phyloP scores from a whole-genome alignment of 2,888 invertebrate genomes.

The Spisula subtruncata region DNA sequence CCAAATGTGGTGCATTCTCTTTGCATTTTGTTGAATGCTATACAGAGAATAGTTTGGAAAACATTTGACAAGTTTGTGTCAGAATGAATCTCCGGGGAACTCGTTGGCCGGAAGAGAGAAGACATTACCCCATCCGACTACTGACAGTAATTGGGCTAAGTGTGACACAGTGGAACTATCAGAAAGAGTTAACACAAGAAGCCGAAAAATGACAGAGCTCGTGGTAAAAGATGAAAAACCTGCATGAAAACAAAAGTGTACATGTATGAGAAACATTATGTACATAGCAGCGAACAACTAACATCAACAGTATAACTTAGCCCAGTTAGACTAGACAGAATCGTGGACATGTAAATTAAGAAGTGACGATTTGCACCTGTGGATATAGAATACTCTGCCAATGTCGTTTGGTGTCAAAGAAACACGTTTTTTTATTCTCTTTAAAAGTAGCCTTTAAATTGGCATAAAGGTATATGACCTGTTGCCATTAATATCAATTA shows the following conservation, averaged over 20 bases:
- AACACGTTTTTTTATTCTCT: too few species aligned
- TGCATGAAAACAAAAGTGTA: neutral
- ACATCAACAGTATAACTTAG: neutral
- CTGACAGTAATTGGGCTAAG: slow-evolving; percentile 14
- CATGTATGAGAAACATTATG: neutral
- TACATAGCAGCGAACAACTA: neutral
- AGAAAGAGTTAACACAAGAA: neutral
- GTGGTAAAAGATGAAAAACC: neutral
- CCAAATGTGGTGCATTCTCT: neutral
- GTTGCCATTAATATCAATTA: too few species aligned
- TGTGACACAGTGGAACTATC: slow-evolving; percentile 15
- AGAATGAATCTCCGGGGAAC: neutral
- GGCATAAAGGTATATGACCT: too few species aligned
- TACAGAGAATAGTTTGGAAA: neutral
- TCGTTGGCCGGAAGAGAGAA: neutral
- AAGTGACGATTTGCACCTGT: neutral
- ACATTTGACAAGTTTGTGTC: slow-evolving; percentile 21
- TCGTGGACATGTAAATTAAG: neutral
- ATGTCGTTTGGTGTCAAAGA: too few species aligned
- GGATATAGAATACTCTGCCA: neutral
- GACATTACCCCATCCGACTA: neutral
- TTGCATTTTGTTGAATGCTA: neutral
- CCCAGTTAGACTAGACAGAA: too few species aligned
- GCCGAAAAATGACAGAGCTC: neutral
- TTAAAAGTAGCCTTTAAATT: too few species aligned